Conservation (phyloP, 2,888 invertebrate species). For the Athalia cordata region DNA sequence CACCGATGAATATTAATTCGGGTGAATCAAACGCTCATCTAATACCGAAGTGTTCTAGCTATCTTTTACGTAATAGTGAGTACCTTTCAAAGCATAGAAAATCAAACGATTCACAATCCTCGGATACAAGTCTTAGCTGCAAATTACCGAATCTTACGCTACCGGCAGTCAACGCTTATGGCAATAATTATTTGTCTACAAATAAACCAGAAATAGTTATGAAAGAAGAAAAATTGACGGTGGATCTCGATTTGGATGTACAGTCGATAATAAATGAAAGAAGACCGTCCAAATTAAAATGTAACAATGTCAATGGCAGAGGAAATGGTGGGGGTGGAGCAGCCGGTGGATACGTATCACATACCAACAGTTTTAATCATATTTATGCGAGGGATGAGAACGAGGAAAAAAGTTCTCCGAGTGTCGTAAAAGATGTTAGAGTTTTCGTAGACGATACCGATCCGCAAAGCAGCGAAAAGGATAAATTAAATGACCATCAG, state of each 20-base stretch:
- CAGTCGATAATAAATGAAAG: constrained; percentile 71
- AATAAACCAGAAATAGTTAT: constrained; percentile 28
- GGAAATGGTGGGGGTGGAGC: constrained; percentile 43
- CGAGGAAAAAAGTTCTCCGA: constrained; percentile 48
- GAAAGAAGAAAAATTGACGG: constrained; percentile 51
- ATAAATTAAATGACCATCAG: constrained; percentile 34
- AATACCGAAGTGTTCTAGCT: constrained; percentile 41
- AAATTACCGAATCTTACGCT: constrained; percentile 6
- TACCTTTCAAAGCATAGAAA: constrained; percentile 39
- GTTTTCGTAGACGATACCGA: constrained; percentile 66
- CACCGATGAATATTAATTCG: constrained; percentile 52
- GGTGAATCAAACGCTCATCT: constrained; percentile 48
- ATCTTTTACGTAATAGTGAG: constrained; percentile 41
- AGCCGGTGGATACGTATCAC: constrained; percentile 37
- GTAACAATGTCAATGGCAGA: constrained; percentile 44
- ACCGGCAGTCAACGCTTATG: constrained; percentile 17
- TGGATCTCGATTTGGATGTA: constrained; percentile 63
- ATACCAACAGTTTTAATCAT: constrained; percentile 54
- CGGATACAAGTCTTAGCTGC: constrained; percentile 20
- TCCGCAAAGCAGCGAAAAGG: constrained; percentile 58
- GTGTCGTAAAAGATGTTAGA: constrained; percentile 54
- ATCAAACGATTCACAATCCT: constrained; percentile 35
- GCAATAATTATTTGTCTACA: constrained; percentile 35
- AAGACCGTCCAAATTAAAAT: constrained; percentile 67
- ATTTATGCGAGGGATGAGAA: constrained; percentile 56